Base-by-base conservation (phyloP, 2,888 invertebrate genomes). In the Stenurella melanura region DNA sequence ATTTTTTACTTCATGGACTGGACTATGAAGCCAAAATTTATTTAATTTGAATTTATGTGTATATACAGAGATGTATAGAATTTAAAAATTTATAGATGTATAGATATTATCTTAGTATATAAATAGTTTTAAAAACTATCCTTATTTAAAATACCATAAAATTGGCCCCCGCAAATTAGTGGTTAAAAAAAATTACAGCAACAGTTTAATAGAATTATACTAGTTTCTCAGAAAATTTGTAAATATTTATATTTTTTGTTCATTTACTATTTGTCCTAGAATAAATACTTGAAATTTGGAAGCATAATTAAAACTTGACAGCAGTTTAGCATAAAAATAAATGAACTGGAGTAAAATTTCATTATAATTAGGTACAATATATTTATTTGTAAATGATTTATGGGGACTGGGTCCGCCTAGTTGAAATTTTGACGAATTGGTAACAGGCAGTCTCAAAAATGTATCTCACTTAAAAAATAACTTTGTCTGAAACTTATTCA, bases 311-410 rank as follows among this genome's bases (percentile, higher is more conserved):
- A 50, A n/a, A n/a, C 15, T 7, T n/a, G 15, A 50, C 50, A n/a
- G n/a, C 15, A 9, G 42, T 11, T 15, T 12, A 2, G 42, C 42
- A 42, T 42, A 42, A 42, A 42, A 42, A 42, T 42, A 42, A 42
- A 42, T 12, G 12, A 42, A 12, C 42, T 12, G 10, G 42, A 12
- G 12, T 42, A 50, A n/a, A 6, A 15, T 12, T n/a, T n/a, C 50
- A 3, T 50, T n/a, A 6, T 50, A n/a, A 50, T 50, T 50, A 50
- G 7, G n/a, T 17, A 15, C 5, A 50, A n/a, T 50, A 15, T 15
- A n/a, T 50, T 50, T 50, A 50, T 50, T 50, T 15, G n/a, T 50
- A 50, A 50, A 50, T 50, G 50, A 50, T 50, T 50, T 50, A 50
- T 50, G 50, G n/a, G n/a, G n/a, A 7, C 30, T 7, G 15, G 2